Percentiles rank a stretch among this genome's conserved stretches.
Conservation (phyloP, 2,113 vertebrate genomes). For the Gracilinanus agilis region DNA sequence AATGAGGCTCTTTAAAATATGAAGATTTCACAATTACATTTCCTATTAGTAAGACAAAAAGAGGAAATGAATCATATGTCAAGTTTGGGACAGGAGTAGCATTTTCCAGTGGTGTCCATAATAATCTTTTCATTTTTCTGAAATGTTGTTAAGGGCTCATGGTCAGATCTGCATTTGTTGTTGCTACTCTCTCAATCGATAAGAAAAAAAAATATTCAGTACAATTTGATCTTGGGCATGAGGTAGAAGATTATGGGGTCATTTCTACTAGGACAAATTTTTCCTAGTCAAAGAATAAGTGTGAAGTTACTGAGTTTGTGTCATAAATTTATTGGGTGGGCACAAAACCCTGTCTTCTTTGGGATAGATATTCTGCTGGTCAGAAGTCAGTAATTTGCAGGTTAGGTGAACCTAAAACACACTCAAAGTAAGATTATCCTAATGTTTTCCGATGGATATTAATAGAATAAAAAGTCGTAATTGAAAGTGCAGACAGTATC, state of each 20-base stretch:
- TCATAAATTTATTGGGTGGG: background rate
- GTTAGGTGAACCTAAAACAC: background rate
- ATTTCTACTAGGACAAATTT: background rate
- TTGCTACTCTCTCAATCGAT: background rate
- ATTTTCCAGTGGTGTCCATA: slow-evolving; percentile 6
- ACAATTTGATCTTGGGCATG: slow-evolving; percentile 1
- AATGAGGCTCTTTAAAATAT: background rate
- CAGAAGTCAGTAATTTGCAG: slow-evolving; percentile 11
- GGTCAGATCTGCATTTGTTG: slow-evolving; percentile 57
- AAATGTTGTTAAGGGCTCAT: slow-evolving; percentile 53
- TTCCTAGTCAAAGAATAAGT: slow-evolving; percentile 11
- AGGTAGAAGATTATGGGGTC: background rate
- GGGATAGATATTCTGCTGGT: slow-evolving; percentile 24
- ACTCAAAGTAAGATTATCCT: background rate
- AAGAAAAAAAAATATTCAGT: slow-evolving; percentile 32
- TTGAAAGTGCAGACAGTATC: background rate
- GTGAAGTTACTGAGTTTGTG: background rate
- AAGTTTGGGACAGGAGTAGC: background rate
- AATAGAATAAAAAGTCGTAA: background rate
- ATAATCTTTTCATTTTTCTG: slow-evolving; percentile 42
- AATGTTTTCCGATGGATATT: slow-evolving; percentile 41
- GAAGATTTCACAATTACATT: background rate
- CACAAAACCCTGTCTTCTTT: background rate
- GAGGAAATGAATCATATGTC: background rate
- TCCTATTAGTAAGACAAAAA: background rate